These are phyloP conservation scores for Ibycter americanus DNA, from an alignment of 2,797 vertebrate species.

Conservation along the genomic window DNA sequence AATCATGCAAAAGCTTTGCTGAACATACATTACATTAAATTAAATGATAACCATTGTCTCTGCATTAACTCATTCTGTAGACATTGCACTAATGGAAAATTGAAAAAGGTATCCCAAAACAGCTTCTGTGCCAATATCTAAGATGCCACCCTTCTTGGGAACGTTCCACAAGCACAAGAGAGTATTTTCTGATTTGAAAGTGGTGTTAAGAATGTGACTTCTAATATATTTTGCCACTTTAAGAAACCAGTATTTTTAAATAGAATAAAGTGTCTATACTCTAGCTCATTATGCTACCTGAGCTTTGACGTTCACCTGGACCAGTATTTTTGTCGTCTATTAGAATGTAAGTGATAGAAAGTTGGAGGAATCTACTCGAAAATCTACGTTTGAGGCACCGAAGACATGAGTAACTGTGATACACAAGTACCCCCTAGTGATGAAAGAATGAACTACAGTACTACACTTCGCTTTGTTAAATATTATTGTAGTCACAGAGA, in stretches of 20 bases:
- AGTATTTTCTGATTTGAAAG: background rate
- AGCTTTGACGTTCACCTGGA: background rate
- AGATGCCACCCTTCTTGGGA: background rate
- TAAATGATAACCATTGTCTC: fast-evolving
- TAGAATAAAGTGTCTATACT: background rate
- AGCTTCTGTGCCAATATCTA: background rate
- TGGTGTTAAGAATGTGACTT: background rate
- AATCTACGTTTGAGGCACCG: background rate
- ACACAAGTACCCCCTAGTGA: slow-evolving; percentile 65
- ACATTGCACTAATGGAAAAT: background rate
- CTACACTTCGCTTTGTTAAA: background rate
- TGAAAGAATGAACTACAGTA: background rate
- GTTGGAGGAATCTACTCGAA: background rate
- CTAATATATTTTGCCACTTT: background rate
- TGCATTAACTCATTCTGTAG: background rate
- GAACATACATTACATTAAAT: background rate
- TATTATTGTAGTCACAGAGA: background rate
- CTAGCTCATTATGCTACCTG: background rate
- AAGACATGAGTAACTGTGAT: background rate
- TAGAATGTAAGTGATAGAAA: background rate
- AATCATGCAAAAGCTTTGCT: background rate
- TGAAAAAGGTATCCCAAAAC: background rate
- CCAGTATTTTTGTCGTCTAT: background rate
- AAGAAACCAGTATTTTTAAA: background rate
- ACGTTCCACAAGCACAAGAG: background rate